These are phyloP conservation scores for Caenorhabditis sp. DNA, from an alignment of 2,888 invertebrate species.

Conservation along the genomic window DNA sequence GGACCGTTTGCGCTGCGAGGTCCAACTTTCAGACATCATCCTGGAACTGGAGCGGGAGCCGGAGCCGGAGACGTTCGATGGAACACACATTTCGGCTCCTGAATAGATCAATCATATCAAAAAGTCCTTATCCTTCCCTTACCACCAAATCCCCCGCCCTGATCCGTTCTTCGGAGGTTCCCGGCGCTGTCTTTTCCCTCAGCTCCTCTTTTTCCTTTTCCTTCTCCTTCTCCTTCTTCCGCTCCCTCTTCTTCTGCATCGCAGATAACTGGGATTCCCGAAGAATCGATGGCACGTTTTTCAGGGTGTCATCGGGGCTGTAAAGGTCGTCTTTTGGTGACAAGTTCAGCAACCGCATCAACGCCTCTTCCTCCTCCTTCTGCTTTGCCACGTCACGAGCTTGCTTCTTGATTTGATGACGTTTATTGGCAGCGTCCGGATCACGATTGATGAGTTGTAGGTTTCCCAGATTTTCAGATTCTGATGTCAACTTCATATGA, in stretches of 20 bases:
- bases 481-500: neutral
- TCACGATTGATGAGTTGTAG: conserved; percentile 31
- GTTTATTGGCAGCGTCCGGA: conserved; percentile 10
- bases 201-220: no score
- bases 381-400: conserved; percentile 33
- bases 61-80: no score
- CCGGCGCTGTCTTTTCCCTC: neutral
- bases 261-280: conserved; percentile 49
- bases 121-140: no score
- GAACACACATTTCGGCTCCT: no score
- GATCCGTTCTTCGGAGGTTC: neutral
- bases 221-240: conserved; percentile 4
- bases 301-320: conserved; percentile 48
- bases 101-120: no score
- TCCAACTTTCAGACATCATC: no score
- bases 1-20: no score
- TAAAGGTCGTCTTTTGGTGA: no score
- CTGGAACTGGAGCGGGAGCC: no score
- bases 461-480: conserved; percentile 34
- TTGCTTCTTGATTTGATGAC: conserved; percentile 23
- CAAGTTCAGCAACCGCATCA: no score
- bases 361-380: conserved; percentile 24
- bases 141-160: no score
- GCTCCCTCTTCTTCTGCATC: no score
- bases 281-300: conserved; percentile 45